These are phyloP conservation scores for Fragum sueziense DNA, from an alignment of 2,888 invertebrate genomes.

Conservation along the genomic window DNA sequence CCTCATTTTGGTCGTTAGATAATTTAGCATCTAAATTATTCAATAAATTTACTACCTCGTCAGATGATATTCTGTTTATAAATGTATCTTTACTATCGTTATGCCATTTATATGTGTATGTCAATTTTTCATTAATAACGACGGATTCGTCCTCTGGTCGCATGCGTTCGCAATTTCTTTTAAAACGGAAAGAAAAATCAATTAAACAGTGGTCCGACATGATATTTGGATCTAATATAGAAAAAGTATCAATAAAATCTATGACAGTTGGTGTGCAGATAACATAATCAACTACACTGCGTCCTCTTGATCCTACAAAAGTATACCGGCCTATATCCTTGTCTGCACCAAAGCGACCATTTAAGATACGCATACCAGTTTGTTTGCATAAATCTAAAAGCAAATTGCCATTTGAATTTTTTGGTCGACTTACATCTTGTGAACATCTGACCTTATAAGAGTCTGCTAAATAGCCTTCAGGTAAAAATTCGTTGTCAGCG, in stretches of 20 bases:
- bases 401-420: not conserved
- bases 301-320: conserved; percentile 8
- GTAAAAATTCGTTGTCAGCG: no score
- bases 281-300: no score
- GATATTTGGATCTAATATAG: no score
- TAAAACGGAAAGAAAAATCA: not conserved
- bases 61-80: not conserved
- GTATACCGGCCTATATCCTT: not conserved
- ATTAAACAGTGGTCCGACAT: no score
- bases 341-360: conserved; percentile 19
- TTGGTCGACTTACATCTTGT: conserved; percentile 10
- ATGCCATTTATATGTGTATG: not conserved
- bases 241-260: not conserved
- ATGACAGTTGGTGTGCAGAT: not conserved
- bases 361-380: conserved; percentile 24
- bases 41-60: not conserved
- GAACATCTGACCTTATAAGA: not conserved
- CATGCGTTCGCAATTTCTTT: not conserved
- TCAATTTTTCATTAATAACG: not conserved
- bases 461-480: conserved; percentile 7
- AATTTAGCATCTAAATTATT: not conserved
- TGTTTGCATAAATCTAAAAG: conserved; percentile 30
- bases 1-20: not conserved
- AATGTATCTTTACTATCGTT: not conserved
- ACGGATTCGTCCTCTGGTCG: not conserved